Percentiles rank a stretch among this genome's conserved stretches.
phyloP scores from a whole-genome alignment of 2,888 invertebrate genomes.

The Tipula vernalis region DNA sequence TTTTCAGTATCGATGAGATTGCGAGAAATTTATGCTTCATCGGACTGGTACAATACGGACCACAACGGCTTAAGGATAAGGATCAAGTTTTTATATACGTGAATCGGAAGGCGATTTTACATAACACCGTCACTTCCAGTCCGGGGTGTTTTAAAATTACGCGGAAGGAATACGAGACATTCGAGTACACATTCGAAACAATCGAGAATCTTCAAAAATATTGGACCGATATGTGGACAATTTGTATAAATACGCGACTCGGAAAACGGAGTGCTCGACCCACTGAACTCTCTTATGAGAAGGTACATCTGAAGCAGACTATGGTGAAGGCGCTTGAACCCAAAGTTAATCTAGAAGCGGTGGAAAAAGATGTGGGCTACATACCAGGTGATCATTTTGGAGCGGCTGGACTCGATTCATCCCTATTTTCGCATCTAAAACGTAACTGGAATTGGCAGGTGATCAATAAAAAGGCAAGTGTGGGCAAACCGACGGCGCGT shows the following conservation, averaged over 20 bases:
- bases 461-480: slow-evolving; percentile 6
- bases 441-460: slow-evolving; percentile 48
- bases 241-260: slow-evolving; percentile 52
- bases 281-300: slow-evolving; percentile 21
- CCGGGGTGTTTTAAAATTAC: slow-evolving; percentile 48
- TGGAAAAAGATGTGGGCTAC: slow-evolving; percentile 39
- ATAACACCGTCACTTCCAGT: slow-evolving; percentile 51
- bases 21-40: slow-evolving; percentile 48
- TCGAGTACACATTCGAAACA: slow-evolving; percentile 41
- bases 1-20: slow-evolving; percentile 43
- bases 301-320: slow-evolving; percentile 28
- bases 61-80: slow-evolving; percentile 49
- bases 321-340: slow-evolving; percentile 37
- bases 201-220: slow-evolving; percentile 45
- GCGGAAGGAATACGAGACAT: slow-evolving; percentile 43
- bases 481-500: background rate
- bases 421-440: slow-evolving; percentile 50
- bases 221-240: slow-evolving; percentile 56
- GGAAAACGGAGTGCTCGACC: slow-evolving; percentile 21
- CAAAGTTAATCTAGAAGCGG: slow-evolving; percentile 36
- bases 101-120: slow-evolving; percentile 45
- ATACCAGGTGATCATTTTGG: slow-evolving; percentile 61
- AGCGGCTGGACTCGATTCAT: slow-evolving; percentile 60
- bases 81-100: slow-evolving; percentile 58
- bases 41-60: slow-evolving; percentile 56